Conservation (phyloP, 2,797 vertebrate genomes). For the Falco novaeseelandiae region DNA sequence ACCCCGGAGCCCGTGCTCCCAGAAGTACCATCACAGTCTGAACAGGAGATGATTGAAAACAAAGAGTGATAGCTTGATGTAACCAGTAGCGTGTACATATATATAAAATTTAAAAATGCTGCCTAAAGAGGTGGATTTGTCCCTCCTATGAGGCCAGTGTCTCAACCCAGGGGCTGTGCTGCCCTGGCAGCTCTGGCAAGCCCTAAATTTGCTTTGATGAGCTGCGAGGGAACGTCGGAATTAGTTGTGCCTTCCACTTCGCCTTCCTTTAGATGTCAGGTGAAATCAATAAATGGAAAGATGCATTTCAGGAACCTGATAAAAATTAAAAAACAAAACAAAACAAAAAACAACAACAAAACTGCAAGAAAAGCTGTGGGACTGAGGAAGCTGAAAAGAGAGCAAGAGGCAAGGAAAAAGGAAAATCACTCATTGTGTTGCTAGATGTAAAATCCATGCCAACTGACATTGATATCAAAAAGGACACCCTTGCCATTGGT, state of each 20-base stretch:
- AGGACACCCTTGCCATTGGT: neutral
- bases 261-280: neutral
- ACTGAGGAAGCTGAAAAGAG: neutral
- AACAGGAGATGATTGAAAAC: neutral
- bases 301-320: neutral
- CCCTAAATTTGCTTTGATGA: neutral
- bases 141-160: neutral
- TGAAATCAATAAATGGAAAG: neutral
- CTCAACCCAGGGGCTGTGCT: neutral
- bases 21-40: neutral
- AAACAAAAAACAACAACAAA: neutral
- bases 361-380: neutral
- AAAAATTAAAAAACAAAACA: neutral
- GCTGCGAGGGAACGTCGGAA: neutral
- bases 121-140: neutral
- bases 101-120: neutral
- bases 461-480: neutral
- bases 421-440: neutral
- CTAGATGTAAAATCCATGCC: neutral
- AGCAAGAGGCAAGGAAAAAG: neutral
- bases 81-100: neutral
- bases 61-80: neutral
- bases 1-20: neutral
- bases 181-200: neutral
- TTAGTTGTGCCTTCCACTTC: neutral